Conservation (phyloP, 1,140 invertebrate genomes). For the Cyclina sinensis region DNA sequence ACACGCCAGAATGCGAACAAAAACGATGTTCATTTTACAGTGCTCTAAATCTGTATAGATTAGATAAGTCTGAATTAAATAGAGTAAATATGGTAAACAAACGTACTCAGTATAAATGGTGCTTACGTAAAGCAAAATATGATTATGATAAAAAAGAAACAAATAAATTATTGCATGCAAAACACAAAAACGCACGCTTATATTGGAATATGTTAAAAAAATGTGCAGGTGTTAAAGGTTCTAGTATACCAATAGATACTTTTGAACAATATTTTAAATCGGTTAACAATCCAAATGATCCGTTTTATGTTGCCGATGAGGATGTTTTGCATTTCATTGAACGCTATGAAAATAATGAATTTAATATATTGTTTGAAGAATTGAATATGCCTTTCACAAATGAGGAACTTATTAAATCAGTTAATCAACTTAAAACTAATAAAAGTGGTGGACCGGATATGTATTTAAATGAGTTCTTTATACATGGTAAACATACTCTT, state of each 20-base stretch:
- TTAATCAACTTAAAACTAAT: too few species aligned
- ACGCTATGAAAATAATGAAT: too few species aligned
- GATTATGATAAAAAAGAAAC: constrained; percentile 4
- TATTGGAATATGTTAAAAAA: constrained; percentile 34
- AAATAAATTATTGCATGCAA: not conserved
- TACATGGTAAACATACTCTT: too few species aligned
- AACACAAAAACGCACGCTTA: not conserved
- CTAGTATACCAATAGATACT: not conserved
- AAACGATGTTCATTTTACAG: not conserved
- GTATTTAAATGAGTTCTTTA: too few species aligned
- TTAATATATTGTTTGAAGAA: too few species aligned
- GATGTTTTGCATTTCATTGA: too few species aligned
- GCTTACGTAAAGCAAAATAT: not conserved
- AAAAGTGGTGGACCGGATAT: too few species aligned
- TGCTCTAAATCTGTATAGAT: not conserved
- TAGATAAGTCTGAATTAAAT: too few species aligned
- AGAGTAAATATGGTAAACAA: not conserved
- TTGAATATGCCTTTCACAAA: too few species aligned
- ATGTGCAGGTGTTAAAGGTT: not conserved
- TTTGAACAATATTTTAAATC: constrained; percentile 34
- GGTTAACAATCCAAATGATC: constrained; percentile 5
- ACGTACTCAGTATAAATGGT: not conserved
- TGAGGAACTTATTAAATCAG: too few species aligned
- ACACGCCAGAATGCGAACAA: not conserved
- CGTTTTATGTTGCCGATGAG: constrained; percentile 28